Evolutionary conservation across 2,888 invertebrate genomes (phyloP).

Genomic region (Ischnura elegans): DNA sequence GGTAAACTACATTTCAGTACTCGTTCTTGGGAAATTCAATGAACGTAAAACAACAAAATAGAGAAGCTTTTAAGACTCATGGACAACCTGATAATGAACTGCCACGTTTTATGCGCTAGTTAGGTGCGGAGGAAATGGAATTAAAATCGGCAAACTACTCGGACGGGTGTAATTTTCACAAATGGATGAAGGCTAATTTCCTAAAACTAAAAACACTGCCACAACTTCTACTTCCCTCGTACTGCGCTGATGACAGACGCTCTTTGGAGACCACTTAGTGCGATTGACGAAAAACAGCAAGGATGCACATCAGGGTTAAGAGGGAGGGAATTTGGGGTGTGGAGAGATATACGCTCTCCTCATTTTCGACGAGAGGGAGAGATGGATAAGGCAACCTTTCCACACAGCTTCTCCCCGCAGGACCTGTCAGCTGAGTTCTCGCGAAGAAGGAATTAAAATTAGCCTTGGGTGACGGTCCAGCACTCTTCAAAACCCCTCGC

Average conservation of each 20-base stretch:
- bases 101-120: too few species aligned
- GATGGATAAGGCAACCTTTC: background rate
- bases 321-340: background rate
- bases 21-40: too few species aligned
- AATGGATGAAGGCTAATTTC: too few species aligned
- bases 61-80: too few species aligned
- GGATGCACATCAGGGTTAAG: background rate
- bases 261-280: background rate
- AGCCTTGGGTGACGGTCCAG: background rate
- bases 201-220: too few species aligned
- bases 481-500: background rate
- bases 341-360: background rate
- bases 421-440: background rate
- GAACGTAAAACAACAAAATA: too few species aligned
- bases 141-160: too few species aligned
- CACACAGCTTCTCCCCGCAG: background rate
- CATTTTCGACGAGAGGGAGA: background rate
- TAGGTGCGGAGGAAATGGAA: too few species aligned
- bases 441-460: slow-evolving; percentile 29
- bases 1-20: too few species aligned
- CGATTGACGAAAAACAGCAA: background rate
- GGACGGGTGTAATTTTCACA: too few species aligned
- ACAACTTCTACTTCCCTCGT: too few species aligned
- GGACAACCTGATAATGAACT: too few species aligned
- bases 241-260: background rate